Percentiles rank a stretch among this genome's conserved stretches.
phyloP scores from a whole-genome alignment of 2,888 invertebrate genomes.

The Pammene fasciana region DNA sequence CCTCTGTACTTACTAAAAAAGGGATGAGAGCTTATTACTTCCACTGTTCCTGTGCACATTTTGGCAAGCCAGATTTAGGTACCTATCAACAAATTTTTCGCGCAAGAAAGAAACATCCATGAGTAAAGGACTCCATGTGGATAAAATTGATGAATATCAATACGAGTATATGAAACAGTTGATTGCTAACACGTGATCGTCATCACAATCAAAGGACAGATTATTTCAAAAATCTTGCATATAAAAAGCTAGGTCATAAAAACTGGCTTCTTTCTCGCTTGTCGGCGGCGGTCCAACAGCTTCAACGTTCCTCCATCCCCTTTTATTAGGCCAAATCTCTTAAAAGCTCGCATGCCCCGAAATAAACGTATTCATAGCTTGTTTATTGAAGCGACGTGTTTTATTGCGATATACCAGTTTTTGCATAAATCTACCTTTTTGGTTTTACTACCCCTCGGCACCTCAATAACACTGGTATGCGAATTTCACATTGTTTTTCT shows the following conservation, averaged over 20 bases:
- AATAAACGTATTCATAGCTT: conserved; percentile 41
- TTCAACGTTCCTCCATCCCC: conserved; percentile 29
- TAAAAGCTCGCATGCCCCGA: conserved; percentile 38
- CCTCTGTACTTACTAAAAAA: too few species aligned
- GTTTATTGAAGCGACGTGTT: conserved; percentile 41
- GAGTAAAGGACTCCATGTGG: too few species aligned
- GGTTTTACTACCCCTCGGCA: conserved; percentile 2
- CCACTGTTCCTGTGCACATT: too few species aligned
- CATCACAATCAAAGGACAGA: neutral
- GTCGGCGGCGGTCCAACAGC: neutral
- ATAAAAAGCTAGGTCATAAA: neutral
- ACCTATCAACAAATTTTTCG: neutral
- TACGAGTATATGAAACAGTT: too few species aligned
- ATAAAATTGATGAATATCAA: too few species aligned
- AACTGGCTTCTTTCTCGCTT: neutral
- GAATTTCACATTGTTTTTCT: neutral
- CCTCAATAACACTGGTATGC: neutral
- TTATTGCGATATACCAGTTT: conserved; percentile 30
- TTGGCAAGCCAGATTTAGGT: too few species aligned
- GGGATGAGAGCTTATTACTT: too few species aligned
- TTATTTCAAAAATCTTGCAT: neutral
- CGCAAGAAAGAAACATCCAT: too few species aligned
- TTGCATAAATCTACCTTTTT: conserved; percentile 20
- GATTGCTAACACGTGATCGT: too few species aligned
- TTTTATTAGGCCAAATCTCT: conserved; percentile 41